Evolutionary conservation across 2,113 vertebrate genomes (phyloP).

Genomic region (Osmerus mordax): DNA sequence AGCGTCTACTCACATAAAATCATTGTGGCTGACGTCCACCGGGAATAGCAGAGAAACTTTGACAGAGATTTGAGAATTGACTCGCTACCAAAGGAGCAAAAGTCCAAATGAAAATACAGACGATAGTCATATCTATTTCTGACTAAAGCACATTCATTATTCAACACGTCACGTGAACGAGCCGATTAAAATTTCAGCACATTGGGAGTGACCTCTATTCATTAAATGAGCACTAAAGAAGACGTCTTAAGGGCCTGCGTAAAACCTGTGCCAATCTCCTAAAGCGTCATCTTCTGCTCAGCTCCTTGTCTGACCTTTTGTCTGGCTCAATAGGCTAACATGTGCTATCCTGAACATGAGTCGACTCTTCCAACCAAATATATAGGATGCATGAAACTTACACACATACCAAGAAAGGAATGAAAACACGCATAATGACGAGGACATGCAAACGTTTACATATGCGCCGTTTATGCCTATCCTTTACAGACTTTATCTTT

Average conservation of each 20-base stretch:
- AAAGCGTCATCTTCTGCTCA: constrained; percentile 44
- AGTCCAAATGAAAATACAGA: constrained; percentile 84
- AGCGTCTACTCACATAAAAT: constrained; percentile 62
- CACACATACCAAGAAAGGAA: too few relatives aligned
- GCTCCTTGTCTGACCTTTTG: not conserved
- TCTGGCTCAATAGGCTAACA: too few relatives aligned
- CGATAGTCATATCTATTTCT: constrained; percentile 85
- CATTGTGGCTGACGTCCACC: constrained; percentile 43
- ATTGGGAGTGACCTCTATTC: constrained; percentile 71
- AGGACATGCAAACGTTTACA: too few relatives aligned
- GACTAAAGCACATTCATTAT: constrained; percentile 89
- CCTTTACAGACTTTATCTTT: too few relatives aligned
- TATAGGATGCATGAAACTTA: too few relatives aligned
- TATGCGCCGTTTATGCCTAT: too few relatives aligned
- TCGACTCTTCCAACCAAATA: too few relatives aligned
- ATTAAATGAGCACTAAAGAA: constrained; percentile 63
- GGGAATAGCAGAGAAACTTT: constrained; percentile 28
- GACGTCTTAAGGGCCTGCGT: constrained; percentile 53
- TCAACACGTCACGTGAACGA: constrained; percentile 88
- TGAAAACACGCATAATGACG: too few relatives aligned
- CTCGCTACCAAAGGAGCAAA: constrained; percentile 81
- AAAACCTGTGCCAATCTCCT: constrained; percentile 55
- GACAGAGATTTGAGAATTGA: constrained; percentile 72
- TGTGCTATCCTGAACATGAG: too few relatives aligned
- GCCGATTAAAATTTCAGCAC: constrained; percentile 90